These are phyloP conservation scores for Poeciliopsis retropinna DNA, from an alignment of 2,113 vertebrate genomes.

Conservation along the genomic window DNA sequence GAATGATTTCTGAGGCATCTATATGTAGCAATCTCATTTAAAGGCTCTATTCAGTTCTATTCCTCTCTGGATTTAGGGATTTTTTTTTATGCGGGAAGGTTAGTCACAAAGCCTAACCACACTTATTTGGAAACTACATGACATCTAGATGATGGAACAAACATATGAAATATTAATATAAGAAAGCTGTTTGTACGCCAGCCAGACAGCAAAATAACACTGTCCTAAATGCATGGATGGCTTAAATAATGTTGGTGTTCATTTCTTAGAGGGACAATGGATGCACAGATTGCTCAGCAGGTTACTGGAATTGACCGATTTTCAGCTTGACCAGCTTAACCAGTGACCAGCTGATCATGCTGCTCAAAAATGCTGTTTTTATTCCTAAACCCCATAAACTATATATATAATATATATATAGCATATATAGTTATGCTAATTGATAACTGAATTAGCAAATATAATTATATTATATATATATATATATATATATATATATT, in stretches of 20 bases:
- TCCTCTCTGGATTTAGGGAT: not conserved
- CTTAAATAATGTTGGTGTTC: too few relatives aligned
- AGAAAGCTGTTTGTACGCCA: not conserved
- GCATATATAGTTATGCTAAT: too few relatives aligned
- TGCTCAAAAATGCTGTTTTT: not conserved
- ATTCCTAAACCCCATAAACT: not conserved
- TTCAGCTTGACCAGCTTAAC: not conserved
- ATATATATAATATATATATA: too few relatives aligned
- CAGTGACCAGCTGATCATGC: not conserved
- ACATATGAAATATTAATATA: not conserved
- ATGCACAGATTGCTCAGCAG: not conserved
- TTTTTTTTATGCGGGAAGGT: not conserved
- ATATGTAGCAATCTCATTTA: not conserved
- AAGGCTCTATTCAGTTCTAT: not conserved
- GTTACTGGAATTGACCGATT: not conserved
- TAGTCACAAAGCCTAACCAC: not conserved
- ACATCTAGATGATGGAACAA: not conserved
- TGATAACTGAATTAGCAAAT: too few relatives aligned
- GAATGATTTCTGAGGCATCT: not conserved
- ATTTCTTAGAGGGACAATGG: too few relatives aligned
- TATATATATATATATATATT: too few relatives aligned
- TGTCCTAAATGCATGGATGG: too few relatives aligned
- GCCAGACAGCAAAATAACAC: too few relatives aligned
- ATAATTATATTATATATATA: too few relatives aligned
- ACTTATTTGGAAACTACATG: not conserved